Evolutionary conservation across 1,140 invertebrate genomes (phyloP).

Genomic region (Trichogramma pretiosum): DNA sequence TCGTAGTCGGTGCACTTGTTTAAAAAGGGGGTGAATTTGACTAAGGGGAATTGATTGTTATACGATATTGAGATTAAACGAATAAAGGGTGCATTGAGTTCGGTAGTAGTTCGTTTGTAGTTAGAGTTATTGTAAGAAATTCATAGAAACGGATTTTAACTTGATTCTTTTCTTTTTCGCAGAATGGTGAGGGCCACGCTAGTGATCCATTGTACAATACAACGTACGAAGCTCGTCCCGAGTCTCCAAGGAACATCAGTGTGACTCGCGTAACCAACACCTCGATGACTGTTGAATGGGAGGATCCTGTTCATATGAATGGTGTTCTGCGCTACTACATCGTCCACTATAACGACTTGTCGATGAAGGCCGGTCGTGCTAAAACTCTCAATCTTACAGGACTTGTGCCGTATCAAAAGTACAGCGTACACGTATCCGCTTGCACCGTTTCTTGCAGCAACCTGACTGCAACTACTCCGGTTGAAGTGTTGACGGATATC

Average conservation of each 20-base stretch:
- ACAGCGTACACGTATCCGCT: constrained; percentile 57
- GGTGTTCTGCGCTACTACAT: constrained; percentile 64
- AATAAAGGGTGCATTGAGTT: too few species aligned
- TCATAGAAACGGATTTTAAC: too few species aligned
- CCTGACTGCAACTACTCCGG: constrained; percentile 32
- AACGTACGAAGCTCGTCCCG: constrained; percentile 64
- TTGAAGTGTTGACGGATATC: constrained; percentile 49
- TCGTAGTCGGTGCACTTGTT: too few species aligned
- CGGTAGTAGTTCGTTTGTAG: too few species aligned
- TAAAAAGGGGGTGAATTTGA: too few species aligned
- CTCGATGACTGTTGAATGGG: constrained; percentile 60
- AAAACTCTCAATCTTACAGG: constrained; percentile 19
- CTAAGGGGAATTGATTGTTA: too few species aligned
- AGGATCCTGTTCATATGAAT: constrained; percentile 59
- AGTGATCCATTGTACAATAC: constrained; percentile 60
- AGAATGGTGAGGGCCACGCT: constrained; percentile 57
- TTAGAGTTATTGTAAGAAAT: too few species aligned
- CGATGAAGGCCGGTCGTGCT: constrained; percentile 27
- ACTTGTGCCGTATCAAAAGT: constrained; percentile 46
- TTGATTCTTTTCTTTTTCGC: too few species aligned
- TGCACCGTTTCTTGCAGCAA: constrained; percentile 62
- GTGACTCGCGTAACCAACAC: constrained; percentile 58
- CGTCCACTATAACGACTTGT: constrained; percentile 44
- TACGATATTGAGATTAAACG: too few species aligned
- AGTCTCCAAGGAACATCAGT: constrained; percentile 46